Conservation (phyloP, 2,113 vertebrate genomes). For the Mobula hypostoma region DNA sequence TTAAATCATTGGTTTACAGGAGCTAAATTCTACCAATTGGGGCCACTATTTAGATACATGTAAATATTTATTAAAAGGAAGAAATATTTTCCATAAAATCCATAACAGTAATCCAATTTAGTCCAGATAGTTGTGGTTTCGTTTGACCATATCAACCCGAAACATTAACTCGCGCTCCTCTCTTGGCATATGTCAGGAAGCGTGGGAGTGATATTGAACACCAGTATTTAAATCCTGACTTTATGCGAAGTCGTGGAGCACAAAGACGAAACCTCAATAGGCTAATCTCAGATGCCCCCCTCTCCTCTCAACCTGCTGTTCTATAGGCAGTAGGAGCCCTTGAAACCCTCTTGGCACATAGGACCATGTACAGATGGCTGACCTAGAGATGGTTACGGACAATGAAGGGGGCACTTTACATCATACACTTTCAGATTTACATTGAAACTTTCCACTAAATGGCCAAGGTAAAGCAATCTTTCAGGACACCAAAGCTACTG, state of each 20-base stretch:
- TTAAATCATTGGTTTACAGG: background rate
- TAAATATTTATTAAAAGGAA: background rate
- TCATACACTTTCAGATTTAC: background rate
- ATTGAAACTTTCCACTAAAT: background rate
- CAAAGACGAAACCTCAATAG: background rate
- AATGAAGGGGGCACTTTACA: background rate
- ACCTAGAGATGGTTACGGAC: background rate
- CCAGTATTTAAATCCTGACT: background rate
- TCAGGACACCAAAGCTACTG: background rate
- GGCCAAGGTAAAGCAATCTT: background rate
- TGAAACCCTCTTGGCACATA: background rate
- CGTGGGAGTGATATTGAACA: background rate
- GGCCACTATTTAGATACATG: background rate
- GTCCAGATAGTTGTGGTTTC: background rate
- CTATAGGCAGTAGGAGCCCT: background rate
- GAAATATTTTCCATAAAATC: background rate
- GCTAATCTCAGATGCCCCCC: background rate
- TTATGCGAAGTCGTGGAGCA: too few species aligned
- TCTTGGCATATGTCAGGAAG: too few species aligned
- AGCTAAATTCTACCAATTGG: background rate
- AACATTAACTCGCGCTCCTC: too few species aligned
- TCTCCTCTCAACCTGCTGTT: background rate
- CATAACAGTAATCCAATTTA: background rate
- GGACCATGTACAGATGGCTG: background rate
- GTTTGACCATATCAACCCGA: too few species aligned